Evolutionary conservation across 1,140 invertebrate species (phyloP).

Genomic region (Anastrepha ludens): DNA sequence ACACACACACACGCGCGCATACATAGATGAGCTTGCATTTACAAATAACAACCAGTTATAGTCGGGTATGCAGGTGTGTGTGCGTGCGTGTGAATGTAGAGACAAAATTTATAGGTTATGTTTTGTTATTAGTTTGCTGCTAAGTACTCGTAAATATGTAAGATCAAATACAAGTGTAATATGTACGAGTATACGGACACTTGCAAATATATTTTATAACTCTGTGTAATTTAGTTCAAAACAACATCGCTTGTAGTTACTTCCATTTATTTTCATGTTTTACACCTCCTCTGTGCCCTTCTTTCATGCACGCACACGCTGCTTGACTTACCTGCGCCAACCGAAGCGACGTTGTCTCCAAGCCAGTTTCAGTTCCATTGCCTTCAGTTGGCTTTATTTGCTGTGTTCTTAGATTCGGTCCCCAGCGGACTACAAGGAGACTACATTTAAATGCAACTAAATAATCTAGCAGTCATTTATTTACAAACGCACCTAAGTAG

Average conservation of each 20-base stretch:
- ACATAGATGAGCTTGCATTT: not conserved
- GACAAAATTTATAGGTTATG: slow-evolving; percentile 3
- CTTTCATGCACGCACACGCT: not conserved
- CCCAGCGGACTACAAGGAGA: slow-evolving; percentile 33
- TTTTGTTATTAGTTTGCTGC: slow-evolving; percentile 18
- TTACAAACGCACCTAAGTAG: slow-evolving; percentile 46
- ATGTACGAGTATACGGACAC: not conserved
- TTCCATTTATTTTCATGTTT: slow-evolving; percentile 29
- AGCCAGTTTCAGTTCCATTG: not conserved
- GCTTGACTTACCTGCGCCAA: not conserved
- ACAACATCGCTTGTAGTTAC: not conserved
- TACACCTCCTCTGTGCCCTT: no score
- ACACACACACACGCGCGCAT: not conserved
- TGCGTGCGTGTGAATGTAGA: not conserved
- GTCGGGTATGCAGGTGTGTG: no score
- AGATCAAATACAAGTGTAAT: not conserved
- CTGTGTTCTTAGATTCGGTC: slow-evolving; percentile 8
- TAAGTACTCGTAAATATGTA: not conserved
- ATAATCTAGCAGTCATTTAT: slow-evolving; percentile 48
- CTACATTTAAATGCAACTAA: slow-evolving; percentile 47
- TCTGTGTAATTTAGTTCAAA: not conserved
- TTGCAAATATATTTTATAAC: not conserved
- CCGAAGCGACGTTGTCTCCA: not conserved
- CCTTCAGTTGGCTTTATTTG: not conserved
- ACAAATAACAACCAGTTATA: no score